Evolutionary conservation across 2,888 invertebrate species (phyloP).

Genomic region (Scaptomyza flava): DNA sequence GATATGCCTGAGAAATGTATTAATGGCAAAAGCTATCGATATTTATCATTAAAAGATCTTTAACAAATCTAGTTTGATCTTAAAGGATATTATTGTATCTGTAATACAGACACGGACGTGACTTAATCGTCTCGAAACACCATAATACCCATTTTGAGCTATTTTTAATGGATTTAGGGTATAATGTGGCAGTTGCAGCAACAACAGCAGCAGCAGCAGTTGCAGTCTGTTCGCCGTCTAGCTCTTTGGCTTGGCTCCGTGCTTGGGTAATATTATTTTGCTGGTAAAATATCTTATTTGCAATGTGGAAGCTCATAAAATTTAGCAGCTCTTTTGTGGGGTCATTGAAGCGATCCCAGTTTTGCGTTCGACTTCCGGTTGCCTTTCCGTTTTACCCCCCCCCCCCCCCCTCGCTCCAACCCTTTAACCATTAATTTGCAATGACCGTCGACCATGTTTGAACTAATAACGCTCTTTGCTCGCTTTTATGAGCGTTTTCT

Average conservation of each 20-base stretch:
- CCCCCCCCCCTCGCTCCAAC: slow-evolving; percentile 24
- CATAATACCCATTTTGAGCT: not conserved
- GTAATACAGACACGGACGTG: too few species aligned
- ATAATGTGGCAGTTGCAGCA: not conserved
- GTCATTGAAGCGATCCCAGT: slow-evolving; percentile 58
- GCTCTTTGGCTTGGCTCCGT: slow-evolving; percentile 8
- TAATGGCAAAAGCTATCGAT: too few species aligned
- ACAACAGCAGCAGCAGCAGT: slow-evolving; percentile 20
- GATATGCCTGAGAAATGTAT: too few species aligned
- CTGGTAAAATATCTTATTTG: slow-evolving; percentile 71
- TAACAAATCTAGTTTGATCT: too few species aligned
- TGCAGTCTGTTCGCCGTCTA: slow-evolving; percentile 24
- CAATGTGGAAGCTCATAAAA: slow-evolving; percentile 76
- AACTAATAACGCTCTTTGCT: slow-evolving; percentile 7
- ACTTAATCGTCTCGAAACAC: too few species aligned
- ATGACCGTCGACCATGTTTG: slow-evolving; percentile 54
- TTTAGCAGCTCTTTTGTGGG: slow-evolving; percentile 65
- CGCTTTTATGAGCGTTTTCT: slow-evolving; percentile 23
- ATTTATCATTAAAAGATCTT: too few species aligned
- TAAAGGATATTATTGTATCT: too few species aligned
- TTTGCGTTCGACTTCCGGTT: slow-evolving; percentile 28
- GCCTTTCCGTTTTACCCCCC: not conserved
- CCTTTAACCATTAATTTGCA: slow-evolving; percentile 77
- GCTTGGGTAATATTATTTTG: slow-evolving; percentile 67
- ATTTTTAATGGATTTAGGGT: not conserved